phyloP scores from a whole-genome alignment of 2,888 invertebrate genomes.

The Globia sparganii region DNA sequence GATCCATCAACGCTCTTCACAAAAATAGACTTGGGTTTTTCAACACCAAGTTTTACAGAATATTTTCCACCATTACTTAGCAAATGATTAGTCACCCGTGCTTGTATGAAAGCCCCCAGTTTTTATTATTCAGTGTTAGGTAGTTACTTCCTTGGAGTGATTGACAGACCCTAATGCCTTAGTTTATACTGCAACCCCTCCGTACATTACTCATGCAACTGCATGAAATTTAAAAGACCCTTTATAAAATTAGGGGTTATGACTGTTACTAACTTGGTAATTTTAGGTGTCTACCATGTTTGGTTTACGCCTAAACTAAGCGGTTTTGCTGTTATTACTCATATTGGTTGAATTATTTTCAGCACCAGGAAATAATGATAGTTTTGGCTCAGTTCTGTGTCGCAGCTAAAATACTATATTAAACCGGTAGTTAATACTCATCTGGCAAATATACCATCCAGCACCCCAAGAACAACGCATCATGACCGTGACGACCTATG shows the following conservation, averaged over 20 bases:
- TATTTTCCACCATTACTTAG: slow-evolving; percentile 48
- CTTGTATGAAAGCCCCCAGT: slow-evolving; percentile 8
- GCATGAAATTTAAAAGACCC: slow-evolving; percentile 9
- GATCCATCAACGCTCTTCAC: slow-evolving; percentile 58
- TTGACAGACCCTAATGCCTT: slow-evolving; percentile 32
- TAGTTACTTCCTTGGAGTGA: slow-evolving; percentile 1
- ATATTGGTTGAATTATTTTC: slow-evolving; percentile 32
- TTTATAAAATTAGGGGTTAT: background rate
- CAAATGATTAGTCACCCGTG: slow-evolving; percentile 35
- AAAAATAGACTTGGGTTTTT: slow-evolving; percentile 51
- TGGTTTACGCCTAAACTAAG: background rate
- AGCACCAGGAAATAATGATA: slow-evolving; percentile 44
- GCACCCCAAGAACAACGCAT: slow-evolving; percentile 10
- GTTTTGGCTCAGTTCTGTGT: slow-evolving; percentile 27
- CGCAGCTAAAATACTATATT: slow-evolving; percentile 24
- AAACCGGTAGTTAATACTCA: slow-evolving; percentile 31
- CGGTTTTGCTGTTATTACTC: slow-evolving; percentile 13
- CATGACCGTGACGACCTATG: slow-evolving; percentile 9
- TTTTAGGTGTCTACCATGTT: background rate
- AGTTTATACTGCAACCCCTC: slow-evolving; percentile 13
- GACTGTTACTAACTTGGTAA: background rate
- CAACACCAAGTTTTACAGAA: slow-evolving; percentile 39
- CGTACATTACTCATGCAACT: background rate
- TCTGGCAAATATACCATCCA: slow-evolving; percentile 34
- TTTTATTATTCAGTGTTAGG: slow-evolving; percentile 15